These are phyloP conservation scores for Thaumetopoea pityocampa DNA, from an alignment of 1,140 invertebrate genomes.

Conservation along the genomic window DNA sequence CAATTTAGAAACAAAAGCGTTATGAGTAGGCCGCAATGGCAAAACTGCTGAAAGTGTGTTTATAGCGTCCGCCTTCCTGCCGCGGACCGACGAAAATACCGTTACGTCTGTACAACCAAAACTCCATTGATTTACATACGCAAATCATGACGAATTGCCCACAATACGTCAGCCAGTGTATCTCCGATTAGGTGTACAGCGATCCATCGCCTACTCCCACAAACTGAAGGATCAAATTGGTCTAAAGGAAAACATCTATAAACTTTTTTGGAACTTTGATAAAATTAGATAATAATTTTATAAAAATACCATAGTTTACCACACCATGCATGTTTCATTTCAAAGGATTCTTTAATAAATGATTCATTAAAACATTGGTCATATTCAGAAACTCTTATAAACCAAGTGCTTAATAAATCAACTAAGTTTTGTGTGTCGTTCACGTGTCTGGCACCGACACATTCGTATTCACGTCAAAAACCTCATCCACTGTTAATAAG, in stretches of 20 bases:
- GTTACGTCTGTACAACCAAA: conserved; percentile 64
- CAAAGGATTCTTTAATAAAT: conserved; percentile 5
- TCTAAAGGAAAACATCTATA: conserved; percentile 21
- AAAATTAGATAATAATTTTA: conserved; percentile 9
- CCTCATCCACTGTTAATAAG: conserved; percentile 16
- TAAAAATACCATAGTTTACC: no score
- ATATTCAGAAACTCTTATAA: no score
- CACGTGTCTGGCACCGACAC: conserved; percentile 5
- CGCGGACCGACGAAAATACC: conserved; percentile 67
- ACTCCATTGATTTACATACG: conserved; percentile 69
- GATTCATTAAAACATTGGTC: no score
- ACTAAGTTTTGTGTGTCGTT: not conserved
- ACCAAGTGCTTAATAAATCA: conserved; percentile 1
- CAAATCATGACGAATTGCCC: conserved; percentile 69
- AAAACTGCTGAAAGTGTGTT: conserved; percentile 63
- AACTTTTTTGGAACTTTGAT: conserved; percentile 17
- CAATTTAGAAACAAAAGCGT: conserved; percentile 23
- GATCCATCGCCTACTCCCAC: conserved; percentile 23
- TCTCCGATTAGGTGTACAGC: conserved; percentile 15
- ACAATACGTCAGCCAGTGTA: conserved; percentile 40
- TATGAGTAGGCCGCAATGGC: conserved; percentile 34
- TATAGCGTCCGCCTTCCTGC: conserved; percentile 71
- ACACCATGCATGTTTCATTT: conserved; percentile 27
- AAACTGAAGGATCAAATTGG: conserved; percentile 23
- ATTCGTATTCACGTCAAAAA: conserved; percentile 28